Evolutionary conservation across 2,797 vertebrate genomes (phyloP).

Genomic region (Meriones psammophilus): DNA sequence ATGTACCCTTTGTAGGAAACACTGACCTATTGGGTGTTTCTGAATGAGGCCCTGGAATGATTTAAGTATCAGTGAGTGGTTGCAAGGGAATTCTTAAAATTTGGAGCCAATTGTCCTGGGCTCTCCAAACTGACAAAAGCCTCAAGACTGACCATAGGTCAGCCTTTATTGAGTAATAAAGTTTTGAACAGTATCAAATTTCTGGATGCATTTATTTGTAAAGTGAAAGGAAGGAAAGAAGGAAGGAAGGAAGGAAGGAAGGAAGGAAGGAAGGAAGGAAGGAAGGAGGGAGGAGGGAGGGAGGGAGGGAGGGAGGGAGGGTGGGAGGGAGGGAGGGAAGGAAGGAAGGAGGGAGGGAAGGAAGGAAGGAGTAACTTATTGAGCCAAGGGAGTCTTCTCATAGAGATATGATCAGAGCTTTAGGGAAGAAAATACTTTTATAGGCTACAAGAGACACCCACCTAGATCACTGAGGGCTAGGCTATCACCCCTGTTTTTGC

Average conservation of each 20-base stretch:
- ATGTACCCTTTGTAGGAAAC: neutral
- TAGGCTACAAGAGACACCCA: slow-evolving; percentile 17
- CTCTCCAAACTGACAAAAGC: neutral
- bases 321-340: no score
- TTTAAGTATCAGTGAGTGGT: neutral
- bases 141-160: neutral
- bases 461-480: neutral
- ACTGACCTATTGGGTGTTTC: neutral
- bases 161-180: neutral
- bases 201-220: neutral
- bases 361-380: neutral
- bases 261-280: no score
- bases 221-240: neutral
- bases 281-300: no score
- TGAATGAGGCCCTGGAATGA: neutral
- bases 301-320: neutral
- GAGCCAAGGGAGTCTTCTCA: slow-evolving; percentile 21
- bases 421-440: neutral
- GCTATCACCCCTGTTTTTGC: neutral
- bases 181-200: neutral
- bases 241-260: no score
- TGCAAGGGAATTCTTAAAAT: neutral
- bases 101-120: neutral
- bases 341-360: no score
- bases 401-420: neutral